These are phyloP conservation scores for Latrodectus geometricus DNA, from an alignment of 1,140 invertebrate genomes.

Conservation along the genomic window DNA sequence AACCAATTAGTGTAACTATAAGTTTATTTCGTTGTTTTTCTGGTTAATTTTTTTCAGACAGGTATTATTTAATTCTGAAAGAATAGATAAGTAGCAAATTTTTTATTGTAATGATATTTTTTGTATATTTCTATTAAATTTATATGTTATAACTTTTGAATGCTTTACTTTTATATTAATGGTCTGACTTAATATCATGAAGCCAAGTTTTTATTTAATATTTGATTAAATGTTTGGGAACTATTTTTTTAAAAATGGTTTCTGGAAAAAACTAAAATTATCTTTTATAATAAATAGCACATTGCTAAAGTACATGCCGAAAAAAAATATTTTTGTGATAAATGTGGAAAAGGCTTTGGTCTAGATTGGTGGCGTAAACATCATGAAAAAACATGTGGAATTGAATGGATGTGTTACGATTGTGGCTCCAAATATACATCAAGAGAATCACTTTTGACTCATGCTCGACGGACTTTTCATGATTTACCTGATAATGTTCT, in stretches of 20 bases:
- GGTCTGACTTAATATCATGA: not conserved
- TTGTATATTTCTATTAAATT: not conserved
- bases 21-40: no score
- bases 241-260: not conserved
- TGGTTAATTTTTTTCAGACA: no score
- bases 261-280: not conserved
- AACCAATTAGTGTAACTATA: no score
- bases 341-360: conserved; percentile 60
- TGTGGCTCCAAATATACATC: conserved; percentile 60
- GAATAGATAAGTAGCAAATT: no score
- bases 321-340: conserved; percentile 54
- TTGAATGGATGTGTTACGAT: conserved; percentile 43
- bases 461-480: conserved; percentile 58
- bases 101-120: not conserved
- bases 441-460: conserved; percentile 62
- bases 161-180: not conserved
- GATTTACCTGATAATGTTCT: conserved; percentile 34
- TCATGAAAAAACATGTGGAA: conserved; percentile 60
- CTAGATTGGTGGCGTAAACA: conserved; percentile 35
- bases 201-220: not conserved
- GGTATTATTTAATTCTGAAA: no score
- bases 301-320: conserved; percentile 63
- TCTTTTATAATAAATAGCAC: conserved; percentile 48
- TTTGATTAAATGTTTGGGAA: not conserved
- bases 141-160: not conserved